A percentile compares a stretch with the other conserved stretches of the same genome.
These are phyloP conservation scores for Chymomyza procnemis DNA, from an alignment of 2,888 invertebrate species.

Conservation along the genomic window DNA sequence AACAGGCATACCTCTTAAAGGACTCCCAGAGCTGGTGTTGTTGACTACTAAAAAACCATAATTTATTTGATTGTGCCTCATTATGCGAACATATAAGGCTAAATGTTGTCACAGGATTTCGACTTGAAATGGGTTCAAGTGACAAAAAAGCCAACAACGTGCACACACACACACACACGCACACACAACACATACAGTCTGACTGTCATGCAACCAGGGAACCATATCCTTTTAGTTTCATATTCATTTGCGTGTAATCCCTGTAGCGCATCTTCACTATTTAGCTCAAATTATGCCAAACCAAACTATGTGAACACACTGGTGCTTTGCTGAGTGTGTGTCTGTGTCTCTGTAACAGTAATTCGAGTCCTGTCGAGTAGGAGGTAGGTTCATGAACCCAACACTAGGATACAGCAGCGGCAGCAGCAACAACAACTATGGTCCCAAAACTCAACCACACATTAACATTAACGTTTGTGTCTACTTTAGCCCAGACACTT, in stretches of 20 bases:
- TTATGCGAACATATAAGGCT: conserved; percentile 1
- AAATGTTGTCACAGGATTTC: neutral
- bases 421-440: neutral
- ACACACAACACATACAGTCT: neutral
- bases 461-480: neutral
- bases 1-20: neutral
- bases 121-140: conserved; percentile 10
- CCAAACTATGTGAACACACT: neutral
- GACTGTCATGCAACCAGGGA: neutral
- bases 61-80: conserved; percentile 23
- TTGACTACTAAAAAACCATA: conserved; percentile 27
- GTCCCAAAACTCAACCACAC: neutral
- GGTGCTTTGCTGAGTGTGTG: neutral
- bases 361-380: conserved; percentile 3
- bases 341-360: neutral
- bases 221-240: conserved; percentile 20
- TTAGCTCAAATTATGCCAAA: conserved; percentile 35
- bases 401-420: too few species aligned
- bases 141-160: neutral
- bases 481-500: neutral
- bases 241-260: conserved; percentile 40
- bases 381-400: conserved; percentile 1
- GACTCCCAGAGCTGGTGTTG: neutral
- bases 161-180: neutral
- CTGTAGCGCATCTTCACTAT: conserved; percentile 36